Conservation (phyloP, 2,797 vertebrate species). For the Pangasius sanitwongsei region DNA sequence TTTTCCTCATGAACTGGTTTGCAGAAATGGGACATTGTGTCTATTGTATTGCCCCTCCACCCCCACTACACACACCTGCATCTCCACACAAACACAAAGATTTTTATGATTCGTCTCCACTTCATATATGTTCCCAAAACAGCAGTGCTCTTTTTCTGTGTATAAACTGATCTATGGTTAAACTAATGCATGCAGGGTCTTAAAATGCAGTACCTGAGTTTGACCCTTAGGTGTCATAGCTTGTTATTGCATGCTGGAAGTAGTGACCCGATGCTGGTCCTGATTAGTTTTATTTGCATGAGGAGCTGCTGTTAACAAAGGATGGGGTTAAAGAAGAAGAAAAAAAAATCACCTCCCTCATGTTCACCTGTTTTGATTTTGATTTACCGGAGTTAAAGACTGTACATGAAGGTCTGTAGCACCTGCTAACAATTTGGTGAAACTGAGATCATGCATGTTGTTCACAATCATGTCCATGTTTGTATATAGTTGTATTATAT, state of each 20-base stretch:
- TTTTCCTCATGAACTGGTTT: not conserved
- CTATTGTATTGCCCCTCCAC: not conserved
- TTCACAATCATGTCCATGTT: slow-evolving; percentile 68
- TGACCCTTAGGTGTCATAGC: slow-evolving; percentile 75
- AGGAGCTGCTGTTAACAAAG: slow-evolving; percentile 70
- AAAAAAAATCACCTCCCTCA: slow-evolving; percentile 34
- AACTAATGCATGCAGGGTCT: slow-evolving; percentile 78
- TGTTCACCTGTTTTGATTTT: slow-evolving; percentile 50
- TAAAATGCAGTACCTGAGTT: slow-evolving; percentile 59
- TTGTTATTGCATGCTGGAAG: slow-evolving; percentile 82
- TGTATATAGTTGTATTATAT: slow-evolving; percentile 80
- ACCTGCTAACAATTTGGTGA: slow-evolving; percentile 47
- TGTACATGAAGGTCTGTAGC: slow-evolving; percentile 50
- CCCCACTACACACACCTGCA: slow-evolving; percentile 16
- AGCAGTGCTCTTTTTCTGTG: slow-evolving; percentile 56
- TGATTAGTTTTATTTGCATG: slow-evolving; percentile 80
- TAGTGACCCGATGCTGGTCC: slow-evolving; percentile 74
- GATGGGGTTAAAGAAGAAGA: slow-evolving; percentile 62
- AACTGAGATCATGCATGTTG: slow-evolving; percentile 71
- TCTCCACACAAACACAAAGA: slow-evolving; percentile 44
- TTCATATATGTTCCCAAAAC: slow-evolving; percentile 32
- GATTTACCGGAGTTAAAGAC: slow-evolving; percentile 62
- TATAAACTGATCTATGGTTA: slow-evolving; percentile 61
- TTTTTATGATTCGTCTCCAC: slow-evolving; percentile 32
- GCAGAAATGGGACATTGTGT: not conserved